Base-by-base conservation (phyloP, 2,888 invertebrate species). In the Xanthia icteritia region DNA sequence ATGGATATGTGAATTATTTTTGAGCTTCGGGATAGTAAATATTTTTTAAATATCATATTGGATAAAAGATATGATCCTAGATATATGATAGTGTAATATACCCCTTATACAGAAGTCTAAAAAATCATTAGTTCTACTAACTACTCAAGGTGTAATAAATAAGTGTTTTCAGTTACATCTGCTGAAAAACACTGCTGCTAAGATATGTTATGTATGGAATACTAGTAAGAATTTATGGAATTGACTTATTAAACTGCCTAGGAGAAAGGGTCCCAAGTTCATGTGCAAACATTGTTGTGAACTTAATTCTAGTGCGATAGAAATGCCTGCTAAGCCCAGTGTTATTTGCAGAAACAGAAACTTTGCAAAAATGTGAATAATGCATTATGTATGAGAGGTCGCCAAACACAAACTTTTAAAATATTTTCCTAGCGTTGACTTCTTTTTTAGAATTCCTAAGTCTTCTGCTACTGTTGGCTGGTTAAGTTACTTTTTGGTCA, bases 361-460 rank as follows among this genome's bases (percentile, higher is more conserved):
- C 56, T 51, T 39, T 66, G 17, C 23, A 65, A 36, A 56, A 71
- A 69, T 69, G 23, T 69, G 79, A 79, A 70, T 67, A 74, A 74
- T 77, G 56, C 45, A 71, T 77, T 60, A 83, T 77, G 61, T 54
- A 81, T 77, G 67, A 58, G 45, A 51, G 11, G 27, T 76, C 36
- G 60, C 27, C 36, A 8, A 36, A 51, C 61, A 51, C 17, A n/a
- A 81, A 71, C 70, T 81, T 76, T 56, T 63, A 58, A 58, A 36
- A 64, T 64, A 71, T 83, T 71, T 82, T 48, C 42, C 20, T 39
- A 20, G 60, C n/a, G n/a, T 54, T 36, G 45, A 65, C 4, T 45
- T 66, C 1, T 27, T 42, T 65, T 42, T 36, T 39, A 23, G 51
- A 39, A 56, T 79, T 48, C 23, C 3, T 23, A 17, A 79, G 42